These are phyloP conservation scores for Orussus abietinus DNA, from an alignment of 1,140 invertebrate genomes.

Conservation along the genomic window DNA sequence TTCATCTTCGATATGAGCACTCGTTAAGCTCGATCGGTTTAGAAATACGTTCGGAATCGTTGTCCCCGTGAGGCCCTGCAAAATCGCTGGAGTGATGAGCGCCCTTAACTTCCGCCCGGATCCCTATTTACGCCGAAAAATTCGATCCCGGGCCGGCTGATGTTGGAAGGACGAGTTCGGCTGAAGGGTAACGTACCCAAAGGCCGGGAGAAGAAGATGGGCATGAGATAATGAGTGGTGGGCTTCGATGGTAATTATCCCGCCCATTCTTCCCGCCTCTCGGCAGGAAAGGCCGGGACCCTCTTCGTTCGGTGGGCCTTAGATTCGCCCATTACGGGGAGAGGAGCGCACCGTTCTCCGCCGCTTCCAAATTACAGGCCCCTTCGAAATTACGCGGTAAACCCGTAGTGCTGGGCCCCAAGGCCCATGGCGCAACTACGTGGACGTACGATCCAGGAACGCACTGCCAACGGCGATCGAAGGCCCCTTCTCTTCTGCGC, in stretches of 20 bases:
- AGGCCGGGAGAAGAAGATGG: slow-evolving; percentile 25
- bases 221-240: slow-evolving; percentile 46
- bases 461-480: slow-evolving; percentile 22
- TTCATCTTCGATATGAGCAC: too few species aligned
- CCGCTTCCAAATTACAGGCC: slow-evolving; percentile 44
- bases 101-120: too few species aligned
- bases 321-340: slow-evolving; percentile 27
- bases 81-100: too few species aligned
- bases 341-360: slow-evolving; percentile 12
- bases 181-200: too few species aligned
- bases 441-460: too few species aligned
- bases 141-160: too few species aligned
- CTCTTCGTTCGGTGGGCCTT: slow-evolving; percentile 18
- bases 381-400: slow-evolving; percentile 49
- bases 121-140: too few species aligned
- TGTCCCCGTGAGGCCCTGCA: too few species aligned
- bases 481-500: slow-evolving; percentile 1
- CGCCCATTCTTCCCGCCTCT: slow-evolving; percentile 52
- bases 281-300: slow-evolving; percentile 7
- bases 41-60: too few species aligned
- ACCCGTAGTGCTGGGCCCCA: slow-evolving; percentile 33
- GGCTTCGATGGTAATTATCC: slow-evolving; percentile 51
- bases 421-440: too few species aligned
- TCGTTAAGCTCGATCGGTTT: too few species aligned
- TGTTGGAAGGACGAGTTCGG: too few species aligned